Conservation (phyloP, 2,797 vertebrate genomes). For the Synanceia verrucosa region DNA sequence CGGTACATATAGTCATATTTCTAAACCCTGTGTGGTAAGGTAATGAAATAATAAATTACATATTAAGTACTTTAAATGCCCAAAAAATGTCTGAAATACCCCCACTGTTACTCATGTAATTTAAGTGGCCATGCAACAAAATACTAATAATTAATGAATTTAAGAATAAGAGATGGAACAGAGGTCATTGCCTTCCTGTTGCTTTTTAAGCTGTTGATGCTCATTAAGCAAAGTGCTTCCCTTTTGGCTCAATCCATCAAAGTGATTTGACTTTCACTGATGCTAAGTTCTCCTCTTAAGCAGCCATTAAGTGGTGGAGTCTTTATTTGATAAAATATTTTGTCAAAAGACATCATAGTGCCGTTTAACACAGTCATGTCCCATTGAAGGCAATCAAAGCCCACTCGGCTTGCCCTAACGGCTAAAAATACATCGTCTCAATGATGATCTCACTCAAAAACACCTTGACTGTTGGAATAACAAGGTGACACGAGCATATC, state of each 20-base stretch:
- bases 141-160: not conserved
- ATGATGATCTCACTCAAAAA: slow-evolving; percentile 63
- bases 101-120: not conserved
- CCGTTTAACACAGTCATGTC: slow-evolving; percentile 56
- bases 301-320: slow-evolving; percentile 34
- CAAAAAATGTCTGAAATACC: not conserved
- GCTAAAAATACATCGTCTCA: slow-evolving; percentile 50
- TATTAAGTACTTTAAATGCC: not conserved
- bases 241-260: slow-evolving; percentile 26
- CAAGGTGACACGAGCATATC: slow-evolving; percentile 70
- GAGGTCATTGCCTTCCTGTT: not conserved
- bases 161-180: not conserved
- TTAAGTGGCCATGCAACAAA: not conserved
- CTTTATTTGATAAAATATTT: slow-evolving; percentile 43
- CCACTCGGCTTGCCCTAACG: slow-evolving; percentile 34
- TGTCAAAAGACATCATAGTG: slow-evolving; percentile 45
- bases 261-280: slow-evolving; percentile 38
- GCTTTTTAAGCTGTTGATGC: slow-evolving; percentile 21
- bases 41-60: not conserved
- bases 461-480: slow-evolving; percentile 58
- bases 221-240: slow-evolving; percentile 27
- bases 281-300: slow-evolving; percentile 24
- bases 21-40: not conserved
- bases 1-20: not conserved
- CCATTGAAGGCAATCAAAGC: slow-evolving; percentile 63